phyloP scores from a whole-genome alignment of 2,888 invertebrate species.

The Buathra laborator region DNA sequence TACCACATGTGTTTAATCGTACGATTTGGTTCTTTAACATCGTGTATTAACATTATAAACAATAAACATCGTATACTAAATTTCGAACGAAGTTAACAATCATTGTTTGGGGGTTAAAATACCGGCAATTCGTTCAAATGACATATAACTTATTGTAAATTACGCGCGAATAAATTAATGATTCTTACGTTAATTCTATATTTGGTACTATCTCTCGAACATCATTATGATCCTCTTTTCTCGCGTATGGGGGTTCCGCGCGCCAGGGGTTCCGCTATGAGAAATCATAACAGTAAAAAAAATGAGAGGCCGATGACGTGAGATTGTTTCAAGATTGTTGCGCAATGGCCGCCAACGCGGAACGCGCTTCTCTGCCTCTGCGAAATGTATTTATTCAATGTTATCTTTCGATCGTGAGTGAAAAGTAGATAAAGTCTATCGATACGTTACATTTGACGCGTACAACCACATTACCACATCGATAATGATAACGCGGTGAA shows the following conservation, averaged over 20 bases:
- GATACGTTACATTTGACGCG: slow-evolving; percentile 29
- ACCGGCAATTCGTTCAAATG: too few relatives aligned
- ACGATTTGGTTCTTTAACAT: too few relatives aligned
- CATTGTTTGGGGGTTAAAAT: too few relatives aligned
- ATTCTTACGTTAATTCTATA: slow-evolving; percentile 27
- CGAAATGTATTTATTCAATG: slow-evolving; percentile 3
- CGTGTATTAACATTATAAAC: too few relatives aligned
- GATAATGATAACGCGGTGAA: slow-evolving; percentile 38
- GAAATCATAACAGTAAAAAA: slow-evolving; percentile 50
- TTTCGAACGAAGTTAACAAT: too few relatives aligned
- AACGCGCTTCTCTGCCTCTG: slow-evolving; percentile 33
- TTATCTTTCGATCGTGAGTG: slow-evolving; percentile 34
- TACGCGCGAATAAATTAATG: not conserved
- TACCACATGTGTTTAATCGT: too few relatives aligned
- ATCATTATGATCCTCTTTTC: not conserved
- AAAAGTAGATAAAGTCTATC: slow-evolving; percentile 46
- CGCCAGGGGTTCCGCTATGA: not conserved
- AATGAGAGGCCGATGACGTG: not conserved
- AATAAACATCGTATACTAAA: too few relatives aligned
- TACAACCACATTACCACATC: slow-evolving; percentile 29
- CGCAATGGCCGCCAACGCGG: slow-evolving; percentile 64
- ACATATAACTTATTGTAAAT: not conserved
- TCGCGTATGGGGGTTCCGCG: not conserved
- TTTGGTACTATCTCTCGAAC: slow-evolving; percentile 16
- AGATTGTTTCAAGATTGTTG: slow-evolving; percentile 12